phyloP scores from a whole-genome alignment of 2,797 vertebrate species.

The Lindbergichthys nudifrons region DNA sequence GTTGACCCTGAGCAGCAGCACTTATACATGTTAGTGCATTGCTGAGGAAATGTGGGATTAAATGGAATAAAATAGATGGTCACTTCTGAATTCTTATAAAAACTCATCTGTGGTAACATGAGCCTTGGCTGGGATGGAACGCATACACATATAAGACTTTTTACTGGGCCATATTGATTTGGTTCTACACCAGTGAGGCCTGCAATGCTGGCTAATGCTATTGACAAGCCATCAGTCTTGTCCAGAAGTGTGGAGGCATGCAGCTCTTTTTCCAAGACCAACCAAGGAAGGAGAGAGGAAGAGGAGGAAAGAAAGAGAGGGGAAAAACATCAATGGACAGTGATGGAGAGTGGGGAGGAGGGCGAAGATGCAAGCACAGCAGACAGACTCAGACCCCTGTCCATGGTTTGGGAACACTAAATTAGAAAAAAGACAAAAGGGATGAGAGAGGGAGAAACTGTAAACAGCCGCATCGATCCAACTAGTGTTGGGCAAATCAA shows the following conservation, averaged over 20 bases:
- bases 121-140: conserved; percentile 88
- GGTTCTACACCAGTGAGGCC: conserved; percentile 92
- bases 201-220: conserved; percentile 98
- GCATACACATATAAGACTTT: conserved; percentile 93
- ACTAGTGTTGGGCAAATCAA: conserved; percentile 85
- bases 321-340: conserved; percentile 89
- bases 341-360: conserved; percentile 90
- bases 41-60: conserved; percentile 72
- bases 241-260: conserved; percentile 92
- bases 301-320: conserved; percentile 83
- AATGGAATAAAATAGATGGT: conserved; percentile 80
- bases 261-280: conserved; percentile 88
- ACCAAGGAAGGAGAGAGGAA: conserved; percentile 83
- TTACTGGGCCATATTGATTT: conserved; percentile 94
- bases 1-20: conserved; percentile 23
- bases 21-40: conserved; percentile 82
- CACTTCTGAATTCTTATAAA: conserved; percentile 90
- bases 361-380: conserved; percentile 89
- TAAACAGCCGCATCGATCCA: conserved; percentile 86
- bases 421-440: conserved; percentile 89
- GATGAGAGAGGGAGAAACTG: conserved; percentile 86
- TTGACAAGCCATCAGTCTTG: conserved; percentile 98
- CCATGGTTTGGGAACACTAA: conserved; percentile 88
- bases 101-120: conserved; percentile 92
- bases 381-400: conserved; percentile 84